Base-by-base conservation (phyloP, 2,113 vertebrate genomes). In the Muscicapa adusta region DNA sequence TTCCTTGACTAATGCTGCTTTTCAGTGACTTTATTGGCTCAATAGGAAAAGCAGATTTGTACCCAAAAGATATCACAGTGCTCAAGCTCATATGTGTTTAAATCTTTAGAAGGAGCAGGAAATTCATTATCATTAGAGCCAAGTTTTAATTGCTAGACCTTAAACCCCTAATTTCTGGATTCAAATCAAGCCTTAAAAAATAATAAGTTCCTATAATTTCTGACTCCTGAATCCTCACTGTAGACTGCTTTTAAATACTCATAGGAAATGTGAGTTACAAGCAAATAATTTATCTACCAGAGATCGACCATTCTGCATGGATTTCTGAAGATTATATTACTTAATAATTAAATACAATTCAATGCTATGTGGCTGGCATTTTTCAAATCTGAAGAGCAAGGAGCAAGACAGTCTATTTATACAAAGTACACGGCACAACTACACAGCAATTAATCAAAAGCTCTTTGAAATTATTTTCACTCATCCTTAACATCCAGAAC, bases 401-500 rank as follows among this genome's bases (percentile, higher is more conserved):
- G 6, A 83, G 12, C 20, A 85, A 80, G 29, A 77, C 23, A 45
- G 47, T 50, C 53, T 85, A 65, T 57, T 79, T 76, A 73, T 24
- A 92, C 25, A 19, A 66, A 86, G 43, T 33, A 33, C 18, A 54
- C 24, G 85, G 24, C 17, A 54, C 56, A 54, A 50, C n/a, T 56
- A 81, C 33, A 71, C 7, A 76, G 24, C 18, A 83, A 77, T 74
- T 88, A 77, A 88, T 89, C 47, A 86, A 78, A 94, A 84, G 38
- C 18, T 77, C 53, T 92, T 91, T 61, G 42, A 74, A 77, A 93
- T 84, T 60, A 84, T 68, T 93, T 94, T 93, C 48, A 56, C n/a
- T 80, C 34, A 63, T 91, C 36, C 73, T 89, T 91, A 74, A 75
- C 75, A 87, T 84, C 65, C 80, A 88, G 48, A 84, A 77, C 36